Evolutionary conservation across 2,797 vertebrate species (phyloP), one percentile per base, ranked within the genome.

Genomic region (Acestrorhynchus altus): DNA sequence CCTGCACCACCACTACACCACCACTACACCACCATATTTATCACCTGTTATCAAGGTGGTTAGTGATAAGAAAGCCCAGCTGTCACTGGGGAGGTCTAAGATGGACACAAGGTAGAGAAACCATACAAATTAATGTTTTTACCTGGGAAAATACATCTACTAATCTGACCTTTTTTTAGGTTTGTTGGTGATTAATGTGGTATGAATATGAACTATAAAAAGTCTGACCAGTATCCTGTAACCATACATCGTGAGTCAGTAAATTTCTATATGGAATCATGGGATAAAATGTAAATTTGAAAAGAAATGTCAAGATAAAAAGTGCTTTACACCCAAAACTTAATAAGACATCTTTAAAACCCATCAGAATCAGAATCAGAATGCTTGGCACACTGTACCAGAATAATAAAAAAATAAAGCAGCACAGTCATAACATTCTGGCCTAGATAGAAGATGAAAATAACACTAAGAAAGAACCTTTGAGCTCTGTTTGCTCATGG

Each of bases 401-500:
- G 40, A 40, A 31, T 46, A 28, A 31, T 13, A 72, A 5, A 60
- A 46, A 31, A 20, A 15, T 15, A 40, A 39, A 63, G 28, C 35
- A 20, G 28, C 47, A 8, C 6, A 51, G n/a, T 49, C 16, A 40
- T 8, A 44, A 20, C 47, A 22, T n/a, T 60, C 8, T 51, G 52
- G 9, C 6, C 10, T 42, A 12, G 35, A 67, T 61, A 7, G 9
- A 51, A 75, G 46, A 73, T 70, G 5, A 57, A 8, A 15, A 72
- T 76, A 78, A 66, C 74, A 86, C 88, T 85, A 82, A 67, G 65
- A 87, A 87, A 88, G 88, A 91, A 92, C 88, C 91, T 93, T 91
- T 92, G 90, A 81, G 78, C 89, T 83, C n/a, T 64, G 61, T 79
- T 80, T 68, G 40, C 35, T 56, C 74, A 79, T 86, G 54, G 67